Percentiles rank a stretch among this genome's conserved stretches.
phyloP scores from a whole-genome alignment of 2,797 vertebrate species.

The Borostomias antarcticus region DNA sequence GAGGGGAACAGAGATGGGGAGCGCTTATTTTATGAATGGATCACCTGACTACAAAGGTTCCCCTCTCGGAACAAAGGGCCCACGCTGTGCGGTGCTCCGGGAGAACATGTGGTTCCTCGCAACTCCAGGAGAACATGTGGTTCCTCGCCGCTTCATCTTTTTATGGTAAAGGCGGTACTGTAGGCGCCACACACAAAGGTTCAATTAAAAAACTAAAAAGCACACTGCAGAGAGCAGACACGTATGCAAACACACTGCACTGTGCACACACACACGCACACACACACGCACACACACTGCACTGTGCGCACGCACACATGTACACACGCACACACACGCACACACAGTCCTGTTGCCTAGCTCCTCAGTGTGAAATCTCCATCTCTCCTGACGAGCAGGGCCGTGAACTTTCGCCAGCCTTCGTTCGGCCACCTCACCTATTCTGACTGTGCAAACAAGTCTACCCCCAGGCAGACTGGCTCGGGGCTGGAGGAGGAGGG shows the following conservation, averaged over 20 bases:
- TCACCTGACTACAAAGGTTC: slow-evolving; percentile 18
- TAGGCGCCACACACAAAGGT: no score
- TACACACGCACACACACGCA: neutral
- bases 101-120: slow-evolving; percentile 14
- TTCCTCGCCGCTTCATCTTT: no score
- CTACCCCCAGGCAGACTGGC: neutral
- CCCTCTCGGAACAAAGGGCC: slow-evolving; percentile 9
- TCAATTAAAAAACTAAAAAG: no score
- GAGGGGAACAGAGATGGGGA: neutral
- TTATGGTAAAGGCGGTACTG: no score
- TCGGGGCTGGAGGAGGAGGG: neutral
- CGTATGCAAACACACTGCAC: no score
- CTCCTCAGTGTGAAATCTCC: neutral
- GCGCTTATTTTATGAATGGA: neutral
- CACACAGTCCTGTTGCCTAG: neutral
- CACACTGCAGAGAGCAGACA: no score
- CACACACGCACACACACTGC: neutral
- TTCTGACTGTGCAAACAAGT: slow-evolving; percentile 13
- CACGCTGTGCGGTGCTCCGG: slow-evolving; percentile 5
- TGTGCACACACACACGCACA: neutral
- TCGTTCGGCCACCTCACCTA: neutral
- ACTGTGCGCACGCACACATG: neutral
- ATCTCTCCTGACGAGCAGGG: neutral
- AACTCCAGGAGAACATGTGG: no score
- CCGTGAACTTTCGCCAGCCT: slow-evolving; percentile 18